Evolutionary conservation across 2,888 invertebrate genomes (phyloP), one percentile per base, ranked within the genome.

Genomic region (Dermolepida albohirtum): DNA sequence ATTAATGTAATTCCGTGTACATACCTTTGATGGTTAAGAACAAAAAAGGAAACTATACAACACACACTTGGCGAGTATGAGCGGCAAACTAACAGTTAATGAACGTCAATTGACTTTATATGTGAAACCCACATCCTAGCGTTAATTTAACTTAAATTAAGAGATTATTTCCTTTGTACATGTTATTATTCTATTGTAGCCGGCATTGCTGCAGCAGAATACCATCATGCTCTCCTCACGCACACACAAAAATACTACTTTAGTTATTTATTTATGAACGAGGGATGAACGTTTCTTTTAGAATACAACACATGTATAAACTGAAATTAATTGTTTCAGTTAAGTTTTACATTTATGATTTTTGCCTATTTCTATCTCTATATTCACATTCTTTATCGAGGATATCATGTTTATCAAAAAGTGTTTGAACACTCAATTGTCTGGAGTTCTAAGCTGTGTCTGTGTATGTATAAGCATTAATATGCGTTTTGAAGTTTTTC

Each of bases 111-210:
- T 83, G 83, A 80, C 78, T 78, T 82, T 83, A 81, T 83, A 83
- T 82, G 80, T 78, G 79, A 78, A 81, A 79, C 83, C 83, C 83
- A 83, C 83, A 83, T 82, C 82, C 81, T 81, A 80, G 76, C 77
- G 79, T 81, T 80, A 81, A 82, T 82, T 83, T 81, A 82, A 81
- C 78, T 82, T 83, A 83, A 84, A 84, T 84, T 84, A 82, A 84
- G 83, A 83, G 83, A 83, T 83, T 83, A 82, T 83, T 84, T 83
- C 84, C 83, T 84, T 83, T 83, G 81, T 81, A 78, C 80, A 80
- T 78, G 81, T 81, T 81, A 83, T 83, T 83, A 82, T 83, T 81
- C 82, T 82, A 82, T 83, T 82, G 81, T 79, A 62, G 59, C 70
- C 72, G 69, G 70, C 72, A 73, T 72, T 72, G 70, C 44, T 59